Percentiles rank a stretch among this genome's conserved stretches.
phyloP scores from a whole-genome alignment of 2,113 vertebrate species.

The Hucho hucho region DNA sequence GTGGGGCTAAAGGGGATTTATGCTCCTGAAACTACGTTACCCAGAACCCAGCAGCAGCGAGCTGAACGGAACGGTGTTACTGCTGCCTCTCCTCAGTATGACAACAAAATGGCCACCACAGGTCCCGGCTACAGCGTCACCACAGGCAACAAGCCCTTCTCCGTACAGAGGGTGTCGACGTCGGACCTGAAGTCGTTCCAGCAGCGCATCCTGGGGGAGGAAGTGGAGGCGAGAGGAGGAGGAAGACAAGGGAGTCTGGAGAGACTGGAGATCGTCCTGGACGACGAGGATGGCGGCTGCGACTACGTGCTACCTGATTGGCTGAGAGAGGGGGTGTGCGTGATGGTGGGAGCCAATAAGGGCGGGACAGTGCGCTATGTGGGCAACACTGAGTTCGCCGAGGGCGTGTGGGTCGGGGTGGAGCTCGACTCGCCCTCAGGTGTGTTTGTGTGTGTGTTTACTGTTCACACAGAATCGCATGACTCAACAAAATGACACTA shows the following conservation, averaged over 20 bases:
- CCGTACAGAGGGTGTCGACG: constrained; percentile 77
- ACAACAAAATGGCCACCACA: constrained; percentile 17
- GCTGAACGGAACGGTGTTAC: constrained; percentile 65
- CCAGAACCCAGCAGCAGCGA: constrained; percentile 34
- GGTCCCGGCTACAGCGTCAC: constrained; percentile 26
- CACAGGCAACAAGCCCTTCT: constrained; percentile 63
- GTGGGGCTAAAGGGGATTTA: constrained; percentile 8
- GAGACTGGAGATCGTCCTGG: constrained; percentile 76
- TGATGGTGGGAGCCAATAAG: constrained; percentile 84
- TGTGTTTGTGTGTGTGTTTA: constrained; percentile 63
- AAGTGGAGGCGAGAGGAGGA: constrained; percentile 26
- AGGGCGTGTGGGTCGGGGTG: constrained; percentile 91
- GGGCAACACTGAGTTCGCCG: constrained; percentile 86
- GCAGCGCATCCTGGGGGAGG: not conserved
- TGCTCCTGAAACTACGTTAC: constrained; percentile 51
- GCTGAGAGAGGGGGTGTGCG: constrained; percentile 87
- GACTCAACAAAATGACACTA: not conserved
- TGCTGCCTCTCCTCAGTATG: constrained; percentile 60
- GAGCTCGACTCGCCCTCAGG: constrained; percentile 89
- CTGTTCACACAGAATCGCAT: not conserved
- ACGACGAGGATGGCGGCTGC: constrained; percentile 77
- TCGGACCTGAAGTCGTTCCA: constrained; percentile 73
- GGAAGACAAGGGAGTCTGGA: constrained; percentile 58
- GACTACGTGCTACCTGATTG: constrained; percentile 78
- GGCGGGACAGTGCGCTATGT: constrained; percentile 83